Evolutionary conservation across 1,140 invertebrate genomes (phyloP).

Genomic region (Drosophila trapezifrons): DNA sequence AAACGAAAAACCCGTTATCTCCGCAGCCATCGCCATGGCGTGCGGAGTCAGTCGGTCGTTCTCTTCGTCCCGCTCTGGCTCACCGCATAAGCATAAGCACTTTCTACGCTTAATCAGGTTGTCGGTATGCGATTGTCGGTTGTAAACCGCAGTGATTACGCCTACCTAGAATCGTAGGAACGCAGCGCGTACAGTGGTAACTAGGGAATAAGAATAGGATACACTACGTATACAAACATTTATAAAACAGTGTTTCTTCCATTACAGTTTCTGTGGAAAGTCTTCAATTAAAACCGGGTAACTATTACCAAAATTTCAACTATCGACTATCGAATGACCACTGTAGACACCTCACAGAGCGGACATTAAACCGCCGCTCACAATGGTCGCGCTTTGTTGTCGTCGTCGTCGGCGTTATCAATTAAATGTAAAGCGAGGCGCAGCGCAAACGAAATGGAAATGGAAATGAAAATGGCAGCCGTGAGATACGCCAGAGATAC

Average conservation of each 20-base stretch:
- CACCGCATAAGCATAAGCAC: conserved; percentile 12
- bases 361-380: conserved; percentile 63
- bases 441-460: conserved; percentile 45
- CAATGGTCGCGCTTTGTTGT: conserved; percentile 70
- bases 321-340: not conserved
- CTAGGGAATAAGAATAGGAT: not conserved
- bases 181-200: conserved; percentile 15
- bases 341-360: conserved; percentile 44
- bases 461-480: conserved; percentile 71
- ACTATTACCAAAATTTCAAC: not conserved
- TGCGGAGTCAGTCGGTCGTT: conserved; percentile 24
- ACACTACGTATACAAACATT: too few species aligned
- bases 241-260: too few species aligned
- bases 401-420: conserved; percentile 72
- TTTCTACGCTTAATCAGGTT: conserved; percentile 45
- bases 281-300: not conserved
- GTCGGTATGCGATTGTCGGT: conserved; percentile 18
- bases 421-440: conserved; percentile 70
- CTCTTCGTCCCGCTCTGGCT: conserved; percentile 31
- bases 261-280: not conserved
- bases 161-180: conserved; percentile 58
- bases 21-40: conserved; percentile 48
- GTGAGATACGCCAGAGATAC: conserved; percentile 29
- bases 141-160: conserved; percentile 50
- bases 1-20: conserved; percentile 63